A percentile compares a stretch with the other conserved stretches of the same genome.
Conservation (phyloP, 2,113 vertebrate genomes). For the Heterotilapia buettikoferi region DNA sequence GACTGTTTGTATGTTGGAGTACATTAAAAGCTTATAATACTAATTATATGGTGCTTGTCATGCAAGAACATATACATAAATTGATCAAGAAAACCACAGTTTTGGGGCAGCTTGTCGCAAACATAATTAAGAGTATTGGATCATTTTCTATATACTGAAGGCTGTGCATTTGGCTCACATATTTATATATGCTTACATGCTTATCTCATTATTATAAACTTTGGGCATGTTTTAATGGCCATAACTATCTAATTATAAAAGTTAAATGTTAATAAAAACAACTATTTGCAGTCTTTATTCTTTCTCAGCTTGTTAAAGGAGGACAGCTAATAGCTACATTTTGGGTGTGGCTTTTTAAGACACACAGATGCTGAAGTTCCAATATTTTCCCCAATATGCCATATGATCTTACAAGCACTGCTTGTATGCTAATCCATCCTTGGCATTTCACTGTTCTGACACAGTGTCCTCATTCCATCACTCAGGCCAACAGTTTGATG, state of each 20-base stretch:
- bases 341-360: background rate
- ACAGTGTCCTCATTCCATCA: constrained; percentile 44
- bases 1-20: background rate
- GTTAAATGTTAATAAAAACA: background rate
- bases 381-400: background rate
- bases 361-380: background rate
- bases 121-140: background rate
- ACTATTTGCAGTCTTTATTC: background rate
- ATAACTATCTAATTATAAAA: background rate
- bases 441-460: constrained; percentile 34
- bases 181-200: background rate
- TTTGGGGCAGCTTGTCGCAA: background rate
- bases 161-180: background rate
- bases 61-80: background rate
- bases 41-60: background rate
- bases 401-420: constrained; percentile 1
- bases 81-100: background rate
- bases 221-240: background rate
- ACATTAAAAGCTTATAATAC: background rate
- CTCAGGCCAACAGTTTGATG: constrained; percentile 17
- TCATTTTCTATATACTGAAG: background rate
- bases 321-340: background rate
- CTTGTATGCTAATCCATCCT: constrained; percentile 27
- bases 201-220: background rate
- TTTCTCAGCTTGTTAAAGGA: background rate